Conservation (phyloP, 2,888 invertebrate genomes). For the Agrenia bidenticulata region DNA sequence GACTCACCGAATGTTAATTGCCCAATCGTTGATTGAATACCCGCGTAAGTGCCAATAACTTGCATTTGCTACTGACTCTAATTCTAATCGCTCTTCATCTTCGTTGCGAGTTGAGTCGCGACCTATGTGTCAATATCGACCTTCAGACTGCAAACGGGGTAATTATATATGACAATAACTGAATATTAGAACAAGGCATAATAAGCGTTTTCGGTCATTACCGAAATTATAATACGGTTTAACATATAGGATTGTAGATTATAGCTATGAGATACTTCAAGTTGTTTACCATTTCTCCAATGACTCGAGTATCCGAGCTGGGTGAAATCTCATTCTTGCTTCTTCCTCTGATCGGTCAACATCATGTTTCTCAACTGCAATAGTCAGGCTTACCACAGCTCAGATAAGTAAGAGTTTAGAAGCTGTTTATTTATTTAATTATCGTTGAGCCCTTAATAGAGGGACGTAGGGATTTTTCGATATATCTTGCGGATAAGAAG, state of each 20-base stretch:
- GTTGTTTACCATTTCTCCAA: conserved; percentile 2
- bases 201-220: too few relatives aligned
- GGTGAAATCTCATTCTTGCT: not conserved
- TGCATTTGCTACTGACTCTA: not conserved
- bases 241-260: too few relatives aligned
- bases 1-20: not conserved
- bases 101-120: too few relatives aligned
- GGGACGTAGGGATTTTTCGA: too few relatives aligned
- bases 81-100: too few relatives aligned
- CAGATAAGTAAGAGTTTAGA: not conserved
- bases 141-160: not conserved
- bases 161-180: too few relatives aligned
- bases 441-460: too few relatives aligned
- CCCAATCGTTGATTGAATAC: not conserved
- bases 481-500: too few relatives aligned
- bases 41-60: not conserved
- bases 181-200: too few relatives aligned
- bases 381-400: not conserved
- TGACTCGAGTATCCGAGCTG: not conserved
- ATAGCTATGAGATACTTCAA: not conserved
- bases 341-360: not conserved
- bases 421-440: too few relatives aligned
- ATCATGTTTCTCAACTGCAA: conserved; percentile 1
- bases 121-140: not conserved
- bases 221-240: too few relatives aligned